Percentiles rank a stretch among this genome's conserved stretches.
Evolutionary conservation across 2,797 vertebrate species (phyloP).

Genomic region (Myotis pilosus): DNA sequence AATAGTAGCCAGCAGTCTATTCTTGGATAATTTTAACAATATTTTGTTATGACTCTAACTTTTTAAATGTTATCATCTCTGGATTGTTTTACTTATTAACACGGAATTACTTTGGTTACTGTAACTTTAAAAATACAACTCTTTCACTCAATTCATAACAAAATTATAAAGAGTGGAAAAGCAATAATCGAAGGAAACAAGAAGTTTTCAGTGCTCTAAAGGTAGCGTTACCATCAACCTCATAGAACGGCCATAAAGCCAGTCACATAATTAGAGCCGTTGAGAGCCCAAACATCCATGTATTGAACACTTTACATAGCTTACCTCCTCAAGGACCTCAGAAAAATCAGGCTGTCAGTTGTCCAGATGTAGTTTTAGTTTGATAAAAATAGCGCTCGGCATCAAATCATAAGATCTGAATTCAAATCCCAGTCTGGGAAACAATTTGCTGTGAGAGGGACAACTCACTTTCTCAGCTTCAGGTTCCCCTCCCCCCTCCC

Average conservation of each 20-base stretch:
- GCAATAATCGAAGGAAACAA: background rate
- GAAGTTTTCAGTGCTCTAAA: background rate
- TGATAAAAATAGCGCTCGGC: background rate
- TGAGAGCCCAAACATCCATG: background rate
- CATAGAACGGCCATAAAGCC: background rate
- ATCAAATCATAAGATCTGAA: background rate
- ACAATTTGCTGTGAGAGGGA: background rate
- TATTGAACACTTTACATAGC: background rate
- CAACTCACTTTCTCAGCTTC: background rate
- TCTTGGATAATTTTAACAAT: constrained; percentile 13
- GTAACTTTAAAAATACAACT: constrained; percentile 32
- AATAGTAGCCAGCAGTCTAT: background rate
- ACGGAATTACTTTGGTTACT: background rate
- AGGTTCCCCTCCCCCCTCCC: background rate
- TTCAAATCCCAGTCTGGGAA: constrained; percentile 10
- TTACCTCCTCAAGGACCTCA: background rate
- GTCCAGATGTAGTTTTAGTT: background rate
- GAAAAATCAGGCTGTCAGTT: background rate
- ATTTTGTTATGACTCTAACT: background rate
- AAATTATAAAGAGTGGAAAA: constrained; percentile 18
- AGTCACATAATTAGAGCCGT: background rate
- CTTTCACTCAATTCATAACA: constrained; percentile 12
- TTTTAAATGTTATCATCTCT: background rate
- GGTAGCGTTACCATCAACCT: background rate
- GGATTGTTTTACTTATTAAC: background rate